These are phyloP conservation scores for Steromphala cineraria DNA, from an alignment of 2,888 invertebrate genomes.

Conservation along the genomic window DNA sequence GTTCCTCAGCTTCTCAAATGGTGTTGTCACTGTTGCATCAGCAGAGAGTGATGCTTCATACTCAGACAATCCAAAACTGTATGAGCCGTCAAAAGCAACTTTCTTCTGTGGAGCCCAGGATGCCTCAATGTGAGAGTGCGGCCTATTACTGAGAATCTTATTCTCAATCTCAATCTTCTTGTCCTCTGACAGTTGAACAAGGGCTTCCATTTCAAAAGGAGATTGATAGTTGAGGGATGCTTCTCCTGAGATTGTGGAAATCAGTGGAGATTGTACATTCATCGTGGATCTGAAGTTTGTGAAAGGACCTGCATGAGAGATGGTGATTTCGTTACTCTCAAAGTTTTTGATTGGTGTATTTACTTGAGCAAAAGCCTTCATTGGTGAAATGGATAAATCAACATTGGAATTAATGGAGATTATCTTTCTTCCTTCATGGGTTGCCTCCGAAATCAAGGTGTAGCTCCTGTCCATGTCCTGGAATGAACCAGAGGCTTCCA, in stretches of 20 bases:
- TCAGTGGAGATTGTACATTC: slow-evolving; percentile 30
- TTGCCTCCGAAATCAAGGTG: not conserved
- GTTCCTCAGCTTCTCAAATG: not conserved
- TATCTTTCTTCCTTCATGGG: not conserved
- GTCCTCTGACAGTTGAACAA: not conserved
- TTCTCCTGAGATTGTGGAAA: slow-evolving; percentile 26
- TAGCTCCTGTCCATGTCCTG: not conserved
- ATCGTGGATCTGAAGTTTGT: slow-evolving; percentile 30
- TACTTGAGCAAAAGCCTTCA: slow-evolving; percentile 24
- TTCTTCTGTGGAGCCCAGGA: not conserved
- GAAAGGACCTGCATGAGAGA: slow-evolving; percentile 31
- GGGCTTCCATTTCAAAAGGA: slow-evolving; percentile 18
- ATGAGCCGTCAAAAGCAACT: not conserved
- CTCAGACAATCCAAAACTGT: not conserved
- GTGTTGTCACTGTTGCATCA: slow-evolving; percentile 1
- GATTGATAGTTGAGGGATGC: slow-evolving; percentile 27
- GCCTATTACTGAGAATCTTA: not conserved
- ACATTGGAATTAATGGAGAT: not conserved
- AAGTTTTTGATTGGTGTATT: slow-evolving; percentile 36
- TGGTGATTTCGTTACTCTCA: slow-evolving; percentile 32
- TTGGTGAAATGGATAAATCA: slow-evolving; percentile 24
- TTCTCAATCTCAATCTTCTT: slow-evolving; percentile 25
- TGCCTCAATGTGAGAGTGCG: not conserved
- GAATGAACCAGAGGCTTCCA: slow-evolving; percentile 15
- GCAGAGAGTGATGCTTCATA: not conserved